Evolutionary conservation across 2,113 vertebrate species (phyloP), one percentile per base, ranked within the genome.

Genomic region (Myrmophylax atrothorax): DNA sequence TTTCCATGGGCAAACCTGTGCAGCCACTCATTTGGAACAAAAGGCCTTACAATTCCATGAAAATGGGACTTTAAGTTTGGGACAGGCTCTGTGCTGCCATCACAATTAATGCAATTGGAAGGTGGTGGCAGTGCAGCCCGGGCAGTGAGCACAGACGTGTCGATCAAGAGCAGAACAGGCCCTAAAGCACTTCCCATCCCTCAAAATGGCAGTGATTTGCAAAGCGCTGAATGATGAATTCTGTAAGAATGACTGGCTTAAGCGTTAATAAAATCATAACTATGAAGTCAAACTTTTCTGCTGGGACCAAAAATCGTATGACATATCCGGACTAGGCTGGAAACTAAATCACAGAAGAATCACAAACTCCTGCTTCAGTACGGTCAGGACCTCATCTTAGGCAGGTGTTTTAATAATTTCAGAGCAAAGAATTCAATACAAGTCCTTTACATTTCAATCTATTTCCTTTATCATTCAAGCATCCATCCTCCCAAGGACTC

Each of bases 261-360:
- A 89, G 83, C 1, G 4, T 59, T 89, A 90, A 92, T 96, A 87
- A 92, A 81, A 75, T 68, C 91, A 72, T 77, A 90, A 87, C 73
- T 84, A 72, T 67, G 42, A 81, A 87, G 76, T 84, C 78, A 72
- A 87, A 89, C 86, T 93, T 96, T 86, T 67, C 91, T 90, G 56
- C 80, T 91, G 70, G 84, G 90, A 90, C 58, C 37, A 50, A 85
- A 88, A 84, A 20, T 28, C 53, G 10, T n/a, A 55, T 19, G 84
- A 80, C 74, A 24, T 19, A 91, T 58, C 59, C 1, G 0, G 67
- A 83, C 50, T 3, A 69, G 50, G 38, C 55, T 90, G 59, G 63
- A 94, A 91, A 83, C 50, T 77, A 90, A 96, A 94, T 93, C 87
- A 56, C 75, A 87, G 70, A 94, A 85, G 53, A 91, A 95, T 95